phyloP scores from a whole-genome alignment of 2,888 invertebrate genomes.

The Noctua pronuba region DNA sequence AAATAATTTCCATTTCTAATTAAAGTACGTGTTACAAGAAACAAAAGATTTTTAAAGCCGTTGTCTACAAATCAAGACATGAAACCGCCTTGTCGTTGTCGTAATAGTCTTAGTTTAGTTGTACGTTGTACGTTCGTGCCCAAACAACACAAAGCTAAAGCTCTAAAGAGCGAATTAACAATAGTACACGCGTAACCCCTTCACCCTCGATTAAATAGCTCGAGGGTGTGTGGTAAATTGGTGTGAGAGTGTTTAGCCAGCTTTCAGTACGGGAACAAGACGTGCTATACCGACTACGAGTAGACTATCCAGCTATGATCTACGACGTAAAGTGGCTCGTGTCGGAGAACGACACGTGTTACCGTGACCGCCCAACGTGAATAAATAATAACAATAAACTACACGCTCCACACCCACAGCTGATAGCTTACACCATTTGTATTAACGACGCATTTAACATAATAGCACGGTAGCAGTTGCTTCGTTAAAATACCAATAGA shows the following conservation, averaged over 20 bases:
- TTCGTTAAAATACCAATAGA: slow-evolving; percentile 62
- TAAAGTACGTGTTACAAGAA: not conserved
- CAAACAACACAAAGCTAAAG: slow-evolving; percentile 57
- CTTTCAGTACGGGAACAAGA: slow-evolving; percentile 63
- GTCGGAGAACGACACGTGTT: slow-evolving; percentile 75
- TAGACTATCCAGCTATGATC: slow-evolving; percentile 69
- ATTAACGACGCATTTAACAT: slow-evolving; percentile 71
- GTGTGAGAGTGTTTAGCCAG: slow-evolving; percentile 72
- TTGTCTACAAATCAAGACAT: slow-evolving; percentile 22
- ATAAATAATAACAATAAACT: slow-evolving; percentile 79
- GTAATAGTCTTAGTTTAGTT: slow-evolving; percentile 44
- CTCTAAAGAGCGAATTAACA: slow-evolving; percentile 60
- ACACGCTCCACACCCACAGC: slow-evolving; percentile 69
- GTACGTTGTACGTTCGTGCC: slow-evolving; percentile 27
- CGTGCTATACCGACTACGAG: slow-evolving; percentile 35
- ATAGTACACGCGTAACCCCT: slow-evolving; percentile 69
- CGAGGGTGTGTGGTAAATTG: slow-evolving; percentile 75
- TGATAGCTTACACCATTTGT: slow-evolving; percentile 76
- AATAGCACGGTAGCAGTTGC: slow-evolving; percentile 52
- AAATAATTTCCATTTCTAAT: not conserved
- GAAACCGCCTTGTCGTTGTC: slow-evolving; percentile 18
- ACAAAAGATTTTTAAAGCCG: not conserved
- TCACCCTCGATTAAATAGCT: slow-evolving; percentile 74
- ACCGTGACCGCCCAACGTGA: slow-evolving; percentile 73
- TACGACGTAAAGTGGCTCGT: slow-evolving; percentile 73